Evolutionary conservation across 64 coral and sea anemone species (phyloP).

Genomic region (Porites lutea): DNA sequence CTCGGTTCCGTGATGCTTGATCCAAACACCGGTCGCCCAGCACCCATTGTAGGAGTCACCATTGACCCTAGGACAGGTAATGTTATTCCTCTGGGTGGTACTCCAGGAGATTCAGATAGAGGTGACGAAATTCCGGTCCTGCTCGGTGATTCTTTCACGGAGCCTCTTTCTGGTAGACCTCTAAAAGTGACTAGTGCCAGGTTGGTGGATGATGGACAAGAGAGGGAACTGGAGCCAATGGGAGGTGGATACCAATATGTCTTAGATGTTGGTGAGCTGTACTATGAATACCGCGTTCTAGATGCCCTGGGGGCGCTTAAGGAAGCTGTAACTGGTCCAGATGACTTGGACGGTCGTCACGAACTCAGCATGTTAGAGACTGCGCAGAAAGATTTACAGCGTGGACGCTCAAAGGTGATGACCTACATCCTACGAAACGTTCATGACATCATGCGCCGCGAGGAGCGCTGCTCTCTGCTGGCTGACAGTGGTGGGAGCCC

Average conservation of each 20-base stretch:
- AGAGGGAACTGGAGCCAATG: constrained; percentile 94
- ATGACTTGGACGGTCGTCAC: constrained; percentile 82
- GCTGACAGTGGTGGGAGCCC: constrained; percentile 93
- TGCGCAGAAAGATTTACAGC: constrained; percentile 74
- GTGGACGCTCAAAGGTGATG: constrained; percentile 73
- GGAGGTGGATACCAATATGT: constrained; percentile 88
- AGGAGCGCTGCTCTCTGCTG: constrained; percentile 79
- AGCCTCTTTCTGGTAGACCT: constrained; percentile 89
- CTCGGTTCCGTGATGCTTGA: constrained; percentile 93
- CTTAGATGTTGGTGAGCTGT: constrained; percentile 91
- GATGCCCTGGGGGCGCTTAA: constrained; percentile 86
- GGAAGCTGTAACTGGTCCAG: constrained; percentile 84
- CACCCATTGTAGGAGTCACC: constrained; percentile 83
- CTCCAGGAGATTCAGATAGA: constrained; percentile 77
- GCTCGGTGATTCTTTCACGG: constrained; percentile 75
- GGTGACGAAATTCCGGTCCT: constrained; percentile 91
- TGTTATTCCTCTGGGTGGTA: constrained; percentile 94
- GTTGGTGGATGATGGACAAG: constrained; percentile 91
- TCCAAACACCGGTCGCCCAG: constrained; percentile 76
- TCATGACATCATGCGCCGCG: constrained; percentile 91
- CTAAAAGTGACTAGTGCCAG: constrained; percentile 90
- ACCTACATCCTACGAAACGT: constrained; percentile 74
- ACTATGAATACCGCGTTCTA: constrained; percentile 90
- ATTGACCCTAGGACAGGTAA: constrained; percentile 85
- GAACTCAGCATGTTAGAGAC: constrained; percentile 89